Conservation (phyloP, 2,797 vertebrate genomes). For the Eleutherodactylus coqui region DNA sequence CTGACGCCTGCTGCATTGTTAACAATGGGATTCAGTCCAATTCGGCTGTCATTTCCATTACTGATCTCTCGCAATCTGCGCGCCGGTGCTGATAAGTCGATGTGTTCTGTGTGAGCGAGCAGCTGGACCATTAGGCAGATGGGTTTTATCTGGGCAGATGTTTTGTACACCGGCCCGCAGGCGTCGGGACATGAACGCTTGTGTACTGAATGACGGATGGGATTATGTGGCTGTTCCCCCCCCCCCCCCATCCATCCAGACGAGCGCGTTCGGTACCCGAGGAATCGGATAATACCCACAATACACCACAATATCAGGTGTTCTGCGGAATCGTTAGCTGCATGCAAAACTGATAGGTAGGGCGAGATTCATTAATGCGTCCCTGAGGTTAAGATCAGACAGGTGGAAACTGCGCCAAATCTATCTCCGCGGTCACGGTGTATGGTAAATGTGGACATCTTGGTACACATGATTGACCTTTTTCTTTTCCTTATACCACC, state of each 20-base stretch:
- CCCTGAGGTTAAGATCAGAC: too few relatives aligned
- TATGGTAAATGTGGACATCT: too few relatives aligned
- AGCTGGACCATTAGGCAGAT: slow-evolving; percentile 18
- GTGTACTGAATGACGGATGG: neutral
- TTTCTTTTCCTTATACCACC: too few relatives aligned
- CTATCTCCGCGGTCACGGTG: too few relatives aligned
- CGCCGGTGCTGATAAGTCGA: neutral
- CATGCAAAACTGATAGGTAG: neutral
- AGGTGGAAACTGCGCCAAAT: too few relatives aligned
- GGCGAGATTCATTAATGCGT: neutral
- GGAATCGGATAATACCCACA: neutral
- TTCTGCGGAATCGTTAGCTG: neutral
- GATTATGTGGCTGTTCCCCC: neutral
- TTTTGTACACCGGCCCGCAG: neutral
- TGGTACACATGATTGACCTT: too few relatives aligned
- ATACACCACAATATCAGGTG: neutral
- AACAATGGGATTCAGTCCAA: slow-evolving; percentile 15
- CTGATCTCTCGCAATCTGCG: neutral
- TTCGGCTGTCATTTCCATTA: neutral
- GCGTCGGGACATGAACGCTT: slow-evolving; percentile 18
- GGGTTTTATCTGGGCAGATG: slow-evolving; percentile 21
- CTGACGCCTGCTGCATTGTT: neutral
- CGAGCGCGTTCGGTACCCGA: neutral
- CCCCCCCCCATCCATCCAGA: too few relatives aligned
- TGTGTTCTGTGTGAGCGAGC: neutral